phyloP scores from a whole-genome alignment of 35 echinoderm and acorn worm species.

The Chiridota heheva region DNA sequence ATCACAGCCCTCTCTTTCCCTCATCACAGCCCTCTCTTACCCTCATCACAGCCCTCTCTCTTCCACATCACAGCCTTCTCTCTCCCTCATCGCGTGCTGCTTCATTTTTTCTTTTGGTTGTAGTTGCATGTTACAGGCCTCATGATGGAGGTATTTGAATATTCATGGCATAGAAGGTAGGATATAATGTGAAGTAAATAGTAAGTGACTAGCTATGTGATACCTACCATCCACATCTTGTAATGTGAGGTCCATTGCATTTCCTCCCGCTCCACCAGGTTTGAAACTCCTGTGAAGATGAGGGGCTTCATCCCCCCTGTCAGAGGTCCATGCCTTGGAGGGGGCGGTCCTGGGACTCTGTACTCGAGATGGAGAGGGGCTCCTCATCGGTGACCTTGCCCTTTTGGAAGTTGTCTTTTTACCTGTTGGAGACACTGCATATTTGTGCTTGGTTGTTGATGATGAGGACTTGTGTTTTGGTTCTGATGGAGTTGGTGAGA shows the following conservation, averaged over 20 bases:
- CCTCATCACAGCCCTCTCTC: too few species aligned
- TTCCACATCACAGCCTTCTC: too few species aligned
- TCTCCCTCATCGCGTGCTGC: too few species aligned
- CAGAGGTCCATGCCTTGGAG: constrained; percentile 17
- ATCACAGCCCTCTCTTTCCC: too few species aligned
- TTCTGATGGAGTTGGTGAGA: neutral
- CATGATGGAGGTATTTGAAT: too few species aligned
- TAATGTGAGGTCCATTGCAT: constrained; percentile 45
- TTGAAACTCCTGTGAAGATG: constrained; percentile 29
- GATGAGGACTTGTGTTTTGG: neutral
- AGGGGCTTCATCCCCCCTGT: neutral
- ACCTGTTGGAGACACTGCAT: constrained; percentile 10
- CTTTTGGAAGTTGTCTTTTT: neutral
- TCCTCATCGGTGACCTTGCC: neutral
- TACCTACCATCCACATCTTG: constrained; percentile 72
- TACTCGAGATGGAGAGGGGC: constrained; percentile 21
- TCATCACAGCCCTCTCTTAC: too few species aligned
- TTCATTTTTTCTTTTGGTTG: too few species aligned
- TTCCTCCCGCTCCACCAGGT: constrained; percentile 20
- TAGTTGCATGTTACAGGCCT: too few species aligned
- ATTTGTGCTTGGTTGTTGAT: neutral
- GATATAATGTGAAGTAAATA: too few species aligned
- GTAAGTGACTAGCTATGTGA: too few species aligned
- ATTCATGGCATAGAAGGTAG: too few species aligned
- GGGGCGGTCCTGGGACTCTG: constrained; percentile 32